These are phyloP conservation scores for Phytoseiulus persimilis DNA, from an alignment of 2,888 invertebrate genomes.

Conservation along the genomic window DNA sequence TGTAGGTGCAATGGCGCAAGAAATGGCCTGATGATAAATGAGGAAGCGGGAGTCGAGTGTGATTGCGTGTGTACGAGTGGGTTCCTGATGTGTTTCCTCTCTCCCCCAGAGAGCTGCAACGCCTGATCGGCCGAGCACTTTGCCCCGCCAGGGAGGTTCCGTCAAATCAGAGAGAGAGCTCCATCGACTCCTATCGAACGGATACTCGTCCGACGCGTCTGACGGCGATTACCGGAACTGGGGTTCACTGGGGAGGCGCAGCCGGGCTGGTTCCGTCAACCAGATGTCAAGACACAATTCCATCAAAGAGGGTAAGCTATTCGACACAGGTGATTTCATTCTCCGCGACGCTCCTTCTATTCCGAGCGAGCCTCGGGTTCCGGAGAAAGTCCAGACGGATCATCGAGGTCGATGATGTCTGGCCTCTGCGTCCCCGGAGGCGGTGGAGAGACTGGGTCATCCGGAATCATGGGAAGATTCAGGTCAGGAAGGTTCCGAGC, in stretches of 20 bases:
- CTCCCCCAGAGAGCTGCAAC: neutral
- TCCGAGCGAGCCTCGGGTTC: neutral
- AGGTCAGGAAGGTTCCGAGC: no score
- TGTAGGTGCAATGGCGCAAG: neutral
- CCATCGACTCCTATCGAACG: neutral
- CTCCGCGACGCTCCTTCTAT: neutral
- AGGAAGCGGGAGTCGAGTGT: neutral
- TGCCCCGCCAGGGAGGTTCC: neutral
- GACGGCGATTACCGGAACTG: slow-evolving; percentile 29
- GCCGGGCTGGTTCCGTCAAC: slow-evolving; percentile 19
- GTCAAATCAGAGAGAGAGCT: slow-evolving; percentile 23
- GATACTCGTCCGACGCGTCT: slow-evolving; percentile 36
- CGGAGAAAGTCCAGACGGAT: no score
- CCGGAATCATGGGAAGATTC: no score
- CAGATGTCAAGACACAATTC: slow-evolving; percentile 37
- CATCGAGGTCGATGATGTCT: no score
- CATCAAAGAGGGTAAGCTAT: slow-evolving; percentile 26
- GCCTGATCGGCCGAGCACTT: slow-evolving; percentile 22
- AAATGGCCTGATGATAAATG: neutral
- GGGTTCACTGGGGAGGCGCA: slow-evolving; percentile 33
- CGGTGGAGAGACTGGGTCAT: no score
- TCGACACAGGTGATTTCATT: neutral
- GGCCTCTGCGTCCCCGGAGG: no score
- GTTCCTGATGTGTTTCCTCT: neutral
- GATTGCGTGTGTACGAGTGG: neutral